Evolutionary conservation across 2,888 invertebrate species (phyloP).

Genomic region (Callyntrura sp.): DNA sequence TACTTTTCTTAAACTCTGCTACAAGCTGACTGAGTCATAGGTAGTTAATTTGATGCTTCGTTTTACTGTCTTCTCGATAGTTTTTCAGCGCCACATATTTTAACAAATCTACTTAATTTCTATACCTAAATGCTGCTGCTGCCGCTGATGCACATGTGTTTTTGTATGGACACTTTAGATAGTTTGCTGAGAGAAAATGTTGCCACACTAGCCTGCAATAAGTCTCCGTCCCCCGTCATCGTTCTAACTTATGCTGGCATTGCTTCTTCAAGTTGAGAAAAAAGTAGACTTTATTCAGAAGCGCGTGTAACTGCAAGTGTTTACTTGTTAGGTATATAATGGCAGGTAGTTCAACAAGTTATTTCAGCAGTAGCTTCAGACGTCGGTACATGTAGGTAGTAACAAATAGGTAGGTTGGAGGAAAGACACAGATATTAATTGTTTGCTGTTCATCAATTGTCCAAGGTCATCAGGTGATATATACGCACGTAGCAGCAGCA

Average conservation of each 20-base stretch:
- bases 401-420: conserved; percentile 42
- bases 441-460: conserved; percentile 65
- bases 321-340: background rate
- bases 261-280: too few species aligned
- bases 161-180: background rate
- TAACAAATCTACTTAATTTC: background rate
- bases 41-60: too few species aligned
- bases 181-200: background rate
- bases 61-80: background rate
- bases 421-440: conserved; percentile 70
- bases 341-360: conserved; percentile 30
- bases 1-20: background rate
- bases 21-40: background rate
- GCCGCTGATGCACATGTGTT: background rate
- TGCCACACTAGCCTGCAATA: conserved; percentile 19
- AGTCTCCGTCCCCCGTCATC: conserved; percentile 1
- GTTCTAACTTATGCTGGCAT: conserved; percentile 1
- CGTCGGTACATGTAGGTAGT: background rate
- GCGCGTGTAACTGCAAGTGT: background rate
- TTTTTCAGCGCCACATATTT: background rate
- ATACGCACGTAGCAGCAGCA: conserved; percentile 23
- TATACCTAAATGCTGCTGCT: too few species aligned
- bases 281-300: background rate
- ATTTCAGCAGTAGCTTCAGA: background rate
- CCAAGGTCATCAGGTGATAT: conserved; percentile 74